Percentiles rank a stretch among this genome's conserved stretches.
These are phyloP conservation scores for Clarias pachynema DNA, from an alignment of 2,797 vertebrate species.

Conservation along the genomic window DNA sequence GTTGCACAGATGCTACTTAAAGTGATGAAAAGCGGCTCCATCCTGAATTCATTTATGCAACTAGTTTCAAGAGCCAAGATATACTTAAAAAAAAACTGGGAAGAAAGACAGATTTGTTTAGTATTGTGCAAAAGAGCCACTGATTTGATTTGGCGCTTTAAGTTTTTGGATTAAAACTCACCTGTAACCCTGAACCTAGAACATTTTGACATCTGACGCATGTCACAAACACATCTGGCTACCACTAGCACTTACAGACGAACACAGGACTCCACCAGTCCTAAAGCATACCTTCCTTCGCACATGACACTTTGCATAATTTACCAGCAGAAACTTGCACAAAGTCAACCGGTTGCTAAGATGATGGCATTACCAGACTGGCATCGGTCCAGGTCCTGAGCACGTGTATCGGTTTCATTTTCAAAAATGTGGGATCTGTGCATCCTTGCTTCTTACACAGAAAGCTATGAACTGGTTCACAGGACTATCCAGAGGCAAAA, in stretches of 20 bases:
- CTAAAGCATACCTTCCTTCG: not conserved
- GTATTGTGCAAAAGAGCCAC: not conserved
- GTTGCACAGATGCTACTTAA: not conserved
- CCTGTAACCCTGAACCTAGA: not conserved
- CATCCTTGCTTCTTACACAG: not conserved
- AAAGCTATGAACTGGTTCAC: not conserved
- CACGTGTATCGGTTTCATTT: not conserved
- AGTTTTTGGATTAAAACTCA: not conserved
- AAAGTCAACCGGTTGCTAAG: not conserved
- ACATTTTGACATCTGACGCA: not conserved
- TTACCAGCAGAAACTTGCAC: not conserved
- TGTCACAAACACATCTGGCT: not conserved
- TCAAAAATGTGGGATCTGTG: not conserved
- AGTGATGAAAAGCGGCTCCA: constrained; percentile 11
- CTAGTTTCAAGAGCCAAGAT: not conserved
- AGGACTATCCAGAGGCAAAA: not conserved
- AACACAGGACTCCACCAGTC: not conserved
- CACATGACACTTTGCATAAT: not conserved
- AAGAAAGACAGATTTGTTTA: not conserved
- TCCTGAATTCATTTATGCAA: constrained; percentile 5
- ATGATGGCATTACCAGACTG: not conserved
- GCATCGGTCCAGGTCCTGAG: too few species aligned
- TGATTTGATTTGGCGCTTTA: not conserved
- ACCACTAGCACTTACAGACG: not conserved
- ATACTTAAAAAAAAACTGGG: not conserved